Evolutionary conservation across 2,797 vertebrate species (phyloP), one percentile per base, ranked within the genome.

Genomic region (Heterohyrax brucei): DNA sequence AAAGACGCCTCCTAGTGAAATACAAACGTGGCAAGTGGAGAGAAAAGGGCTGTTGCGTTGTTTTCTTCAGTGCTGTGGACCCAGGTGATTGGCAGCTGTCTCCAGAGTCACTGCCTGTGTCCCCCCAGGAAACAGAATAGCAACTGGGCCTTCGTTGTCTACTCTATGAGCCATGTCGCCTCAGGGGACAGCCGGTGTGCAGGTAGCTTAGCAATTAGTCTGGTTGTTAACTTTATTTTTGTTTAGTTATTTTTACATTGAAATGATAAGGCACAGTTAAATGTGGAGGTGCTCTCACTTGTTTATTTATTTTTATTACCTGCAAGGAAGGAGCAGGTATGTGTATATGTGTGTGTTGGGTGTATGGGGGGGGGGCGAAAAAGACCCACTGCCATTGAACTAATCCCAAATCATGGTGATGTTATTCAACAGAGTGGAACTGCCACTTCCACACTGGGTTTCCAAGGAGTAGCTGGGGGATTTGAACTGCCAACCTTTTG

Each of bases 171-270:
- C 80, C 90, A 48, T 3, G 33, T 89, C 5, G 53, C 97, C 83
- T 83, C 78, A 12, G 94, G 97, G 96, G 89, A 97, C 95, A 94
- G 89, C 44, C 21, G 83, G 72, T 76, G 9, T 93, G 59, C 89
- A 87, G 77, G 87, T 70, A 24, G 78, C 59, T 91, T 56, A 72
- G 33, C 21, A 50, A 44, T 75, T 46, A 6, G 14, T 56, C 88
- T 24, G 61, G 44, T 33, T 39, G n/a, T 68, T 22, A 46, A 83
- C 39, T 80, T 89, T 75, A 80, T 86, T 79, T 84, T 79, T 85
- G 16, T 30, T 80, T 68, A 56, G 30, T n/a, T 48, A 83, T 86
- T 77, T 91, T 90, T 33, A 80, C 73, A 22, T 10, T 3, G 77
- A 30, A 72, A 84, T 89, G 62, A n/a, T 76, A 95, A 91, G 72